A percentile compares a stretch with the other conserved stretches of the same genome.
Evolutionary conservation across 2,113 vertebrate species (phyloP).

Genomic region (Sardina pilchardus): DNA sequence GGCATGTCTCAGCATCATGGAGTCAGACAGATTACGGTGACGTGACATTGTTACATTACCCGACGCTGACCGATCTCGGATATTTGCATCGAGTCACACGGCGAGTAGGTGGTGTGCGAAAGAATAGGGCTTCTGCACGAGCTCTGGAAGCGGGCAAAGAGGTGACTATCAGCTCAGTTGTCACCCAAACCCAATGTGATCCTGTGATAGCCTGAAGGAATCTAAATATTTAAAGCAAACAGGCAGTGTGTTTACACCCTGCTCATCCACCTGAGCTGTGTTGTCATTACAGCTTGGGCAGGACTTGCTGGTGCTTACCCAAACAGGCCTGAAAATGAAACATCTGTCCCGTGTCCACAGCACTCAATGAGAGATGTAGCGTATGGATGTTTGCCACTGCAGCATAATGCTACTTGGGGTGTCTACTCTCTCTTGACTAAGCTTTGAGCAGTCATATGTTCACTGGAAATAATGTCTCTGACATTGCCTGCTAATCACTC

Average conservation of each 20-base stretch:
- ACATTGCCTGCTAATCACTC: neutral
- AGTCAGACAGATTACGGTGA: neutral
- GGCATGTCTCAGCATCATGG: neutral
- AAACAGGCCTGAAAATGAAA: conserved; percentile 37
- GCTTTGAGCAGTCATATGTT: neutral
- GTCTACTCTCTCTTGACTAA: neutral
- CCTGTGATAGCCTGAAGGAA: neutral
- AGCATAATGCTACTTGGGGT: neutral
- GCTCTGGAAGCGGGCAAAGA: neutral
- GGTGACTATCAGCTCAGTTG: neutral
- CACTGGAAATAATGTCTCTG: neutral
- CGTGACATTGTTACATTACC: neutral
- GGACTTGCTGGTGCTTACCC: neutral
- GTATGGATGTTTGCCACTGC: neutral
- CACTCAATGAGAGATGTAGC: neutral
- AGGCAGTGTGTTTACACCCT: neutral
- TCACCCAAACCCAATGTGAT: neutral
- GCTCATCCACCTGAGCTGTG: neutral
- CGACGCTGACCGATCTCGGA: neutral
- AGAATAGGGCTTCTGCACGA: neutral
- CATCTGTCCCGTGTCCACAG: conserved; percentile 32
- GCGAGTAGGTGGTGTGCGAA: no score
- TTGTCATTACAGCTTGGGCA: neutral
- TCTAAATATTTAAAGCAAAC: conserved; percentile 15
- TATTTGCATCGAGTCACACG: neutral